Conservation (phyloP, 2,888 invertebrate species). For the Ditylenchus weischeri region DNA sequence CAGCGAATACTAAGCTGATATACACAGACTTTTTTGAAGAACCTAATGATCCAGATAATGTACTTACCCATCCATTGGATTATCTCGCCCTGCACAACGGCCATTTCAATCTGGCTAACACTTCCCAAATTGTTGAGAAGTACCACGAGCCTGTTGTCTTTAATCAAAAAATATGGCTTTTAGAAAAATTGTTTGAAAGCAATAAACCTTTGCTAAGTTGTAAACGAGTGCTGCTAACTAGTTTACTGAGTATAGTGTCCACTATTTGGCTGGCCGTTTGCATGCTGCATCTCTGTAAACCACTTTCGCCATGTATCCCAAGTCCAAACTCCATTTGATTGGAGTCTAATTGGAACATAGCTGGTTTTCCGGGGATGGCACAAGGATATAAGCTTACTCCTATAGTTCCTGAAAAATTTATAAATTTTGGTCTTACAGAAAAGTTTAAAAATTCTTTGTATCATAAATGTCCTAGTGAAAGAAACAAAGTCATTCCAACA, state of each 20-base stretch:
- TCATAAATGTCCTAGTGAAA: too few relatives aligned
- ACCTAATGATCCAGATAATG: background rate
- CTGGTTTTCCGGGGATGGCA: constrained; percentile 69
- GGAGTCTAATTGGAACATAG: constrained; percentile 67
- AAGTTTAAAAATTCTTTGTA: constrained; percentile 18
- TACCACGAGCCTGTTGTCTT: constrained; percentile 65
- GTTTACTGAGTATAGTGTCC: constrained; percentile 60
- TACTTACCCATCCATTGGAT: constrained; percentile 68
- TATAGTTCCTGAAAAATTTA: constrained; percentile 67
- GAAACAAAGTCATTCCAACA: too few relatives aligned
- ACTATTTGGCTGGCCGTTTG: constrained; percentile 60
- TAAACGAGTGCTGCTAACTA: constrained; percentile 59
- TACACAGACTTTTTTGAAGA: constrained; percentile 1
- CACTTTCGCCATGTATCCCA: constrained; percentile 65
- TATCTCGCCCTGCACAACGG: constrained; percentile 70
- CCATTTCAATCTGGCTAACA: constrained; percentile 74
- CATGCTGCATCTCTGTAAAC: constrained; percentile 63
- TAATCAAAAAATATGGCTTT: background rate
- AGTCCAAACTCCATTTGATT: constrained; percentile 72
- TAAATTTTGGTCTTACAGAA: background rate
- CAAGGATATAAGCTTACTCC: constrained; percentile 72
- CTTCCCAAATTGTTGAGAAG: constrained; percentile 78
- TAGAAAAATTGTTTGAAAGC: background rate
- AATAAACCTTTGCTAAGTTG: constrained; percentile 18
- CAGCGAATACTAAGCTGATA: too few relatives aligned